Evolutionary conservation across 2,888 invertebrate genomes (phyloP), one percentile per base, ranked within the genome.

Genomic region (Embidobia sp.): DNA sequence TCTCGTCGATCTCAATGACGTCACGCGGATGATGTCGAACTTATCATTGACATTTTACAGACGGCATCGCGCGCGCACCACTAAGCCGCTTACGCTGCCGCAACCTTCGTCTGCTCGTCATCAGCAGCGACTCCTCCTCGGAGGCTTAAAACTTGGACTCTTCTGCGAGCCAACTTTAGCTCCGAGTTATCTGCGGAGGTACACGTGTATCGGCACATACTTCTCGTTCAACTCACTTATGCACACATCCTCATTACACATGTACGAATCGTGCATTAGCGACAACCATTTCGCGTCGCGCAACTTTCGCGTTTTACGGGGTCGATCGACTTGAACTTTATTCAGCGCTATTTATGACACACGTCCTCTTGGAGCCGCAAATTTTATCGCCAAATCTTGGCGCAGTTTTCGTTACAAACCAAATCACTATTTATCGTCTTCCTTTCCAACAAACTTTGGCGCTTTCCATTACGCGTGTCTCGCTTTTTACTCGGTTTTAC

Each of bases 71-170:
- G 79, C 73, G 78, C 74, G 49, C 59, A 78, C 80, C 79, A 79
- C 64, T 84, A 83, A 84, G 84, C 83, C 64, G 84, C 84, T 84
- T 84, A 84, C 74, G 49, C 19, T 42, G 19, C 57, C 64, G 37
- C 70, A 59, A 42, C 51, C 77, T 70, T 72, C 63, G 63, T 63
- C 48, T 61, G 61, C 2, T 37, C 67, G 42, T 70, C 67, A 57
- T 69, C 61, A 46, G 42, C 26, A 53, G 48, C 49, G 33, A 22
- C 49, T 57, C 26, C 31, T 49, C 31, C 15, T 49, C 48, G 64
- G 27, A 55, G 53, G 72, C 72, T 72, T 72, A 61, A 46, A 63
- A 63, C 55, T 72, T 51, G 42, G 19, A 53, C 63, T 59, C 53
- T 33, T 46, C 37, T 48, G 13, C 27, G 61, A 61, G 46, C 35